Base-by-base conservation (phyloP, 2,113 vertebrate species). In the Protobothrops mucrosquamatus region DNA sequence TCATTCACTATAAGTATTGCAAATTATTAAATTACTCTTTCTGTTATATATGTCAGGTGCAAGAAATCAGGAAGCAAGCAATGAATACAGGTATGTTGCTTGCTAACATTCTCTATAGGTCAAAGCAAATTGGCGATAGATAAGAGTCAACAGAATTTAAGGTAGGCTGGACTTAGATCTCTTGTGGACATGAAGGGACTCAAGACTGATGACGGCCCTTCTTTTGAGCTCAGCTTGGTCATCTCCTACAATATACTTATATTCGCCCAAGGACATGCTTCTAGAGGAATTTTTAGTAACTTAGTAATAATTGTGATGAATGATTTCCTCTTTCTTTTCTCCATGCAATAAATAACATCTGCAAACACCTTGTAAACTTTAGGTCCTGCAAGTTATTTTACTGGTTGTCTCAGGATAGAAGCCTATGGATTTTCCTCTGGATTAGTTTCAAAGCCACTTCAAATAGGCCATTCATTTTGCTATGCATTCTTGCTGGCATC, bases 371-470 rank as follows among this genome's bases (percentile, higher is more conserved):
- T 2, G n/a, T 23, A 87, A 74, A 34, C 7, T 24, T 34, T 15
- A 6, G 14, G 11, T 15, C 1, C 29, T 43, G 88, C 61, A 87
- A 0, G 54, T 61, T 7, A 56, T 56, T 7, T 0, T 2, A 0
- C 3, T 24, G 87, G 69, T 87, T 1, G 24, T 23, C 34, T 3
- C 1, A 85, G 24, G 3, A 39, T 54, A 22, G 24, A 24, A 1
- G 24, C 64, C 14, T 3, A 81, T 0, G 55, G 85, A 51, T 59
- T 26, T 56, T 1, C 56, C 1, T 1, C 0, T 0, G 88, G 69
- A 74, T 92, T 55, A 20, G 0, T 85, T 95, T 87, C 91, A 94
- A 87, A 93, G 95, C 93, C 93, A 95, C 3, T 0, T 64, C 43
- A 92, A 24, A 0, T 10, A 0, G 61, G 57, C 93, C 22, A 0